Evolutionary conservation across 2,797 vertebrate species (phyloP), one percentile per base, ranked within the genome.

Genomic region (Sebastes glaucus): DNA sequence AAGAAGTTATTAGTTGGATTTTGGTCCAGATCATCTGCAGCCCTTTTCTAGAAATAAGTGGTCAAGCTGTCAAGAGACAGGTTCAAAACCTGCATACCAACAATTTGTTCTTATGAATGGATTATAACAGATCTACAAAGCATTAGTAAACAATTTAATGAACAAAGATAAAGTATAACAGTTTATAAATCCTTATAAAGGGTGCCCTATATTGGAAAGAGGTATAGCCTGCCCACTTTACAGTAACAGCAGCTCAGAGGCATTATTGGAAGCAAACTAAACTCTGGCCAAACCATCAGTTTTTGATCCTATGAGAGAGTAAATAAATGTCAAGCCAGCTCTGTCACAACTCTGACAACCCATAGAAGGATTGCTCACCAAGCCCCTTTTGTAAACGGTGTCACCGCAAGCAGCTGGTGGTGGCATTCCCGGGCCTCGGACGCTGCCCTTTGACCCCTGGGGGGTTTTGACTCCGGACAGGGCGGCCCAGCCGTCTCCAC

Each of bases 371-470:
- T 91, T 52, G 93, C 91, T 91, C 92, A 91, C 95, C 92, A 91
- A 93, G 92, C 89, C 85, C 95, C 95, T 85, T 92, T 98, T 98
- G 97, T 97, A 94, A 83, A 87, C 69, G 87, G 92, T 97, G 97
- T 97, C 96, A 98, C 95, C 92, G 92, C 96, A 92, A 97, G 97
- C 98, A 99, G 97, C 97, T 99, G 98, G 96, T 96, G 97, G 96
- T 97, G 96, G 96, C 96, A 97, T 95, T 94, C 96, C 96, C 94
- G 88, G 93, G 95, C 94, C 94, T 96, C 89, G 91, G 95, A 94
- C 93, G 84, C 92, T 98, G 98, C 94, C 98, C 98, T 99, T 98
- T 99, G 97, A 96, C 97, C 98, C 94, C 93, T 82, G 93, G 95
- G 93, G 93, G 89, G 89, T 83, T 83, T 94, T 93, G 92, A 93